phyloP scores from a whole-genome alignment of 2,797 vertebrate genomes.

The Poeciliopsis infans region DNA sequence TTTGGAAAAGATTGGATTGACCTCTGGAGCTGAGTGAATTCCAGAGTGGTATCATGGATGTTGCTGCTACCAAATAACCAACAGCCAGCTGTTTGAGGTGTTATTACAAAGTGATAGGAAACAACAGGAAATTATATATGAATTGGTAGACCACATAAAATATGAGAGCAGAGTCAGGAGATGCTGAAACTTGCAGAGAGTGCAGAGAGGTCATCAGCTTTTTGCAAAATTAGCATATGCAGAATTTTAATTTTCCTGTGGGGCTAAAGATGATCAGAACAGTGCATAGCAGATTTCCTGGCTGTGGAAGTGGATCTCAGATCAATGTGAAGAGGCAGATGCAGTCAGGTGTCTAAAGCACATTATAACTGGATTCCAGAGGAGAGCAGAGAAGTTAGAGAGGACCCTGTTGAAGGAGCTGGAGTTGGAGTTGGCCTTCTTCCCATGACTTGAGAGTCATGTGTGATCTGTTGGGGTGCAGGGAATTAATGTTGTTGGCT shows the following conservation, averaged over 20 bases:
- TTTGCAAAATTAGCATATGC: neutral
- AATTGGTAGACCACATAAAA: neutral
- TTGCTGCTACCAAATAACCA: neutral
- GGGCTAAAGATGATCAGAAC: neutral
- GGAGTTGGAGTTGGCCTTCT: no score
- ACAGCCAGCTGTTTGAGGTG: neutral
- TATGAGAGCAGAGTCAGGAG: neutral
- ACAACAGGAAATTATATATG: neutral
- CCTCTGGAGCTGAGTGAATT: neutral
- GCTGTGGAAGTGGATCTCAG: neutral
- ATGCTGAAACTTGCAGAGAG: neutral
- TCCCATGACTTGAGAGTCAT: no score
- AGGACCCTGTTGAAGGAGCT: no score
- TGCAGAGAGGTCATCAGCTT: neutral
- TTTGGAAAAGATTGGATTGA: neutral
- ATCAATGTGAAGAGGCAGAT: no score
- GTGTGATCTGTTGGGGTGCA: no score
- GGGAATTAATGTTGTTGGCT: no score
- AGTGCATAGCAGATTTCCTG: neutral
- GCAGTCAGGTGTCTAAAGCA: no score
- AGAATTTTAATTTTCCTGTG: neutral
- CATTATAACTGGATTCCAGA: no score
- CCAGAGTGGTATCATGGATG: neutral
- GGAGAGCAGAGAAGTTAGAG: no score
- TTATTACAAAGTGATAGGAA: neutral